phyloP scores from a whole-genome alignment of 2,113 vertebrate genomes.

The Sclerurus mexicanus region DNA sequence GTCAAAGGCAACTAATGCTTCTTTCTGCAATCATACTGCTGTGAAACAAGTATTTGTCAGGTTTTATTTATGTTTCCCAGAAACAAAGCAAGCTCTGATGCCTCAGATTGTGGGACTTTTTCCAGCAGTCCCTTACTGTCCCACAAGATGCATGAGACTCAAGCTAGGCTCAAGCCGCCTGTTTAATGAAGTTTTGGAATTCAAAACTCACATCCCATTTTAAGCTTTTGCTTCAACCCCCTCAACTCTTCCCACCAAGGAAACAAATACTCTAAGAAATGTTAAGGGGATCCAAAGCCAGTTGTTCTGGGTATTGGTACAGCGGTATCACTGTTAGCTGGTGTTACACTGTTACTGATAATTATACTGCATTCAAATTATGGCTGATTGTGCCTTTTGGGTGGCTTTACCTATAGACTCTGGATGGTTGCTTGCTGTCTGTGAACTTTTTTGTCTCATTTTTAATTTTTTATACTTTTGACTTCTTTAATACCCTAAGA shows the following conservation, averaged over 20 bases:
- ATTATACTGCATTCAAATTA: background rate
- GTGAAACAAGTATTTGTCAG: background rate
- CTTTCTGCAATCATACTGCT: background rate
- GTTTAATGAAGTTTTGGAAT: background rate
- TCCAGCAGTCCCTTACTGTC: background rate
- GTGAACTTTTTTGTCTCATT: background rate
- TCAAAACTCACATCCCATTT: background rate
- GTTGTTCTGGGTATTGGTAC: background rate
- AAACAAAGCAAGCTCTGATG: background rate
- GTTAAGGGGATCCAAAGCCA: background rate
- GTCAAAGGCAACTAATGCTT: background rate
- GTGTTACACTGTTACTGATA: background rate
- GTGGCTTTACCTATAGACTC: background rate
- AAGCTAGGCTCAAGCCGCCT: background rate
- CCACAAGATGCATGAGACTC: background rate
- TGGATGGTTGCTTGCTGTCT: background rate
- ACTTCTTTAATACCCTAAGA: background rate
- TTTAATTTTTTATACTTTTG: background rate
- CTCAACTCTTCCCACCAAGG: background rate
- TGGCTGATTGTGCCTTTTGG: background rate
- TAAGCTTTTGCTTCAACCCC: background rate
- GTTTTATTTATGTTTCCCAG: background rate
- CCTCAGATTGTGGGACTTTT: background rate
- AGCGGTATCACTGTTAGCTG: background rate
- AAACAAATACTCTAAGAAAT: background rate